Base-by-base conservation (phyloP, 2,797 vertebrate genomes). In the Scolopax bukidnonensis region DNA sequence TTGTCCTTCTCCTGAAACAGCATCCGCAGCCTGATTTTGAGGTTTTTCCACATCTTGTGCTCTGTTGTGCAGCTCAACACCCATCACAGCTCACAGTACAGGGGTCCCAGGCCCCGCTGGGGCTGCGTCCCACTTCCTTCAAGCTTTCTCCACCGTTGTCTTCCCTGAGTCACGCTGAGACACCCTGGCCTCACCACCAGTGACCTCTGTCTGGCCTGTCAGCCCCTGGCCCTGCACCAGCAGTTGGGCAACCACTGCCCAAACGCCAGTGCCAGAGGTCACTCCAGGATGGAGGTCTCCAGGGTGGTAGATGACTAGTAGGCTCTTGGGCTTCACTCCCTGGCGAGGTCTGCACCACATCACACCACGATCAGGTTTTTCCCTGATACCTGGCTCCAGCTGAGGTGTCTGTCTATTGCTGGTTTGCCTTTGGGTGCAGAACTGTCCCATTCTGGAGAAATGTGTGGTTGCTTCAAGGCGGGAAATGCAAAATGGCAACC, bases 301-400 rank as follows among this genome's bases (percentile, higher is more conserved):
- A 1, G 61, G 25, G 57, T 0, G 0, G 21, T 51, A n/a, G 63
- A 41, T 94, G 76, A 83, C 82, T 79, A 89, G 40, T 40, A 2
- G 4, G 47, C 36, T 70, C 76, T 73, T 82, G 80, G 57, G 38
- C 84, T 76, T 90, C 0, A 0, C 36, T 82, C 67, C n/a, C 10
- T 1, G 3, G 17, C 43, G 1, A 1, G 23, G 18, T 80, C 64
- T 0, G 0, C 38, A 27, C 6, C 2, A 48, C 74, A 47, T 45
- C 0, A 0, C 40, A 61, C 16, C 16, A 19, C 45, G 24, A 48
- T 56, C 41, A 68, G 36, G 11, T 40, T 71, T 81, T 76, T 24
- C 30, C 54, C 38, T 0, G 0, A 45, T 68, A 43, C 67, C 38
- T 57, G 38, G 19, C 43, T 94, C 27, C 40, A 88, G 38, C 83